Base-by-base conservation (phyloP, 2,797 vertebrate genomes). In the Setipinna tenuifilis region DNA sequence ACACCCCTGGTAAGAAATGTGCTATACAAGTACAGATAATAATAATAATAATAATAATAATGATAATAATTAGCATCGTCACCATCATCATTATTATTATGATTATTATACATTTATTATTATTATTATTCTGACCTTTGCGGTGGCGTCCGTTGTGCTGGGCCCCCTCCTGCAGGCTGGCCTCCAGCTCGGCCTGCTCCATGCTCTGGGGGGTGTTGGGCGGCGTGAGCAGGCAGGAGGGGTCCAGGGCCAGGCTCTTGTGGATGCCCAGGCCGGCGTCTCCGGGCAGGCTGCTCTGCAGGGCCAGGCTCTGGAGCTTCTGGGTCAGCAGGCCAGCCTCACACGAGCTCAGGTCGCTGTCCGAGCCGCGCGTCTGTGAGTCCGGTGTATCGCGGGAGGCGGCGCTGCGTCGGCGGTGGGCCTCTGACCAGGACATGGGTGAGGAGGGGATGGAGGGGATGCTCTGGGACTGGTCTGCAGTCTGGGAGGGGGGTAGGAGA, bases 151-250 rank as follows among this genome's bases (percentile, higher is more conserved):
- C 17, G 0, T 57, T 85, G 54, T 86, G 83, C 58, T 81, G 86
- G 11, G 48, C 35, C 46, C 92, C 91, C 86, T 95, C 93, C 87
- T 88, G 92, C 86, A 93, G 90, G 54, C 89, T 91, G 0, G 89
- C 93, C 89, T 95, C 94, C 87, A 94, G 88, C 88, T 95, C 91
- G 0, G 91, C 88, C 88, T 92, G 94, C 91, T 96, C 96, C 88
- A 93, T 90, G 2, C 91, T 94, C 86, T 96, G 96, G 0, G 96
- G 95, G 11, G 95, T 96, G 93, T 96, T 96, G 85, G 96, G 95
- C 0, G 95, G 96, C 0, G 95, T 96, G 23, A 96, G 93, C 85
- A 96, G 92, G 91, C 96, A 96, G 83, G 96, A 96, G 0, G 96
- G 95, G 92, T 96, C 96, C 90, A 96, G 91, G 0, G 94, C 95